Base-by-base conservation (phyloP, 2,113 vertebrate genomes). In the Miniopterus natalensis region DNA sequence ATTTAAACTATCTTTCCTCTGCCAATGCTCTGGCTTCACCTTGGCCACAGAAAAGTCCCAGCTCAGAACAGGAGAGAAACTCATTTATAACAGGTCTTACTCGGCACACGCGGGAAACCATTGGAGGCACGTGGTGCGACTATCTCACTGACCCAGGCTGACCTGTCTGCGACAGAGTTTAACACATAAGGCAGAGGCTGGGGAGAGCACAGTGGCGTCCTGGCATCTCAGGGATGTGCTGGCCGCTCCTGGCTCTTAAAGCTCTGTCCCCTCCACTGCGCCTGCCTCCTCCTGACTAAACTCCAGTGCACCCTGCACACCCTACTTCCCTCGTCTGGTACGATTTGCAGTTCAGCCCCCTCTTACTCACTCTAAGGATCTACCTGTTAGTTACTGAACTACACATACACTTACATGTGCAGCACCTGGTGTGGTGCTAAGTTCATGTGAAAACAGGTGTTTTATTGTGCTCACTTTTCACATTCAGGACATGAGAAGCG, bases 151-250 rank as follows among this genome's bases (percentile, higher is more conserved):
- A 36, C 31, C 40, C 3, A 65, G 80, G 6, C 2, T 4, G 0
- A n/a, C 27, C 29, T 1, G 0, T n/a, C 3, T 53, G 20, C 25
- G 10, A 66, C 0, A 59, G 31, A 6, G 36, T 4, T 74, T 36
- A 36, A 36, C 36, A 36, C 36, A 36, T 36, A 36, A 36, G 36
- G 36, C 36, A 36, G 36, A 36, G 36, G 36, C 36, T 36, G 36
- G 36, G 36, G 36, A 36, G 36, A 36, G 36, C 36, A 36, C 36
- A 36, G 36, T 36, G 36, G 36, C 36, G 36, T 36, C 36, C 36
- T 36, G 36, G 36, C 36, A 36, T 36, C 36, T 36, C 36, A 36
- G 36, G 36, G 36, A 36, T 36, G 36, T 36, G 36, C 36, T 36
- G 36, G 36, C 36, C 36, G 36, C 36, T 36, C 36, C 36, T 36